These are phyloP conservation scores for Coracopsis vasa DNA, from an alignment of 2,113 vertebrate genomes.

Conservation along the genomic window DNA sequence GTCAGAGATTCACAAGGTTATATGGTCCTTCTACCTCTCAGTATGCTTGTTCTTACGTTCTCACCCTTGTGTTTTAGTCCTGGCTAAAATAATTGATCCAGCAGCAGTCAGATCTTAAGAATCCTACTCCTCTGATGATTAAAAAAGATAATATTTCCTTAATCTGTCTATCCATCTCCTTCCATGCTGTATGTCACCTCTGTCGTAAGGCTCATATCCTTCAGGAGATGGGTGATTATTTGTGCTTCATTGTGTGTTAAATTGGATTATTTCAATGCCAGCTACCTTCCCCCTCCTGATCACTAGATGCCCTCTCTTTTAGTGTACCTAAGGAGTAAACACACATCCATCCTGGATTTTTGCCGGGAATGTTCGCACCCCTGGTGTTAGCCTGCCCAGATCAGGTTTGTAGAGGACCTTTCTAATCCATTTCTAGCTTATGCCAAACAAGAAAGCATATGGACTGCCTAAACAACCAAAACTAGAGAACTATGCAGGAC, in stretches of 20 bases:
- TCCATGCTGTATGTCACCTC: not conserved
- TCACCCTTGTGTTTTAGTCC: not conserved
- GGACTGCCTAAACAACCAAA: not conserved
- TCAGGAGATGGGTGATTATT: not conserved
- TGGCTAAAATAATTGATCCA: not conserved
- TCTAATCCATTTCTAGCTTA: not conserved
- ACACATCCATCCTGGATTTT: not conserved
- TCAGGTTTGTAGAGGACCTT: not conserved
- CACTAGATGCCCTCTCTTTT: rapidly evolving
- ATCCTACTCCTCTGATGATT: not conserved
- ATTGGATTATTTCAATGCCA: not conserved
- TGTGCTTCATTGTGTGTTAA: conserved; percentile 15
- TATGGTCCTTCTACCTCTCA: not conserved
- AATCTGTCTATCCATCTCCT: not conserved
- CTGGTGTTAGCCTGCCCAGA: not conserved
- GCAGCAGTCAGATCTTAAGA: not conserved
- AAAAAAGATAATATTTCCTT: not conserved
- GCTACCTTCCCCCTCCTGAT: not conserved
- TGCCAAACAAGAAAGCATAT: rapidly evolving
- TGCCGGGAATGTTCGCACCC: not conserved
- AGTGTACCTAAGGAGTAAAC: not conserved
- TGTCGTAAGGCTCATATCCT: not conserved
- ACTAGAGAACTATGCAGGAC: not conserved
- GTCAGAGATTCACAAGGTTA: not conserved
- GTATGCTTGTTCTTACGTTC: not conserved